phyloP scores from a whole-genome alignment of 2,888 invertebrate species.

The Eilema caniola region DNA sequence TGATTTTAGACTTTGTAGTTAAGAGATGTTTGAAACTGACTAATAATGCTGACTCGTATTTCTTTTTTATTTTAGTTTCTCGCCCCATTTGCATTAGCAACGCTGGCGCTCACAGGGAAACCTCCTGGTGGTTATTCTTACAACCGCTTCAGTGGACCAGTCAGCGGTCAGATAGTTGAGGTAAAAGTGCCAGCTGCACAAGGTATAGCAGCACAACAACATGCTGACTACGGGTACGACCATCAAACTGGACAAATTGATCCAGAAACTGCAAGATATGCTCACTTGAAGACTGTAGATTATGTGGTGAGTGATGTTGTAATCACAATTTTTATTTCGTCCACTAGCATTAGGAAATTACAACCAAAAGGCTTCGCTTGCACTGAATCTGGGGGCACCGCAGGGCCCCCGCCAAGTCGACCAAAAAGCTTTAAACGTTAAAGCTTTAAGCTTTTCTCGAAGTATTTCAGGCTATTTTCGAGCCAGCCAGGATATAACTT shows the following conservation, averaged over 20 bases:
- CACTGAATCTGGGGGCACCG: too few species aligned
- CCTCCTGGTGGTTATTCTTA: slow-evolving; percentile 89
- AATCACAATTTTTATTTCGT: not conserved
- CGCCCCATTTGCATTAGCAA: slow-evolving; percentile 60
- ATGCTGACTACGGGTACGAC: slow-evolving; percentile 83
- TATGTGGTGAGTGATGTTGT: slow-evolving; percentile 85
- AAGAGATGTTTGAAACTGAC: too few species aligned
- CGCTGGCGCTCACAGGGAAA: slow-evolving; percentile 63
- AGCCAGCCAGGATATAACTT: too few species aligned
- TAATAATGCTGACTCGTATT: too few species aligned
- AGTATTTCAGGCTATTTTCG: too few species aligned
- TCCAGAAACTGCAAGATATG: slow-evolving; percentile 82
- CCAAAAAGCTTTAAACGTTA: too few species aligned
- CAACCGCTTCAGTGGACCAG: slow-evolving; percentile 91
- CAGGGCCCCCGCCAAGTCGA: too few species aligned
- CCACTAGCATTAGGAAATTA: too few species aligned
- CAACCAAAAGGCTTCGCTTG: too few species aligned
- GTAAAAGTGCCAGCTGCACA: slow-evolving; percentile 84
- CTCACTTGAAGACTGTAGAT: slow-evolving; percentile 87
- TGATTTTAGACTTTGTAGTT: too few species aligned
- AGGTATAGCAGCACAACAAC: slow-evolving; percentile 77
- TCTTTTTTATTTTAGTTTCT: slow-evolving; percentile 63
- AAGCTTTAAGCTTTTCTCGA: too few species aligned
- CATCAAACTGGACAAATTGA: slow-evolving; percentile 79
- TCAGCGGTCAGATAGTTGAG: slow-evolving; percentile 88